Evolutionary conservation across 2,113 vertebrate genomes (phyloP).

Genomic region (Engystomops pustulosus): DNA sequence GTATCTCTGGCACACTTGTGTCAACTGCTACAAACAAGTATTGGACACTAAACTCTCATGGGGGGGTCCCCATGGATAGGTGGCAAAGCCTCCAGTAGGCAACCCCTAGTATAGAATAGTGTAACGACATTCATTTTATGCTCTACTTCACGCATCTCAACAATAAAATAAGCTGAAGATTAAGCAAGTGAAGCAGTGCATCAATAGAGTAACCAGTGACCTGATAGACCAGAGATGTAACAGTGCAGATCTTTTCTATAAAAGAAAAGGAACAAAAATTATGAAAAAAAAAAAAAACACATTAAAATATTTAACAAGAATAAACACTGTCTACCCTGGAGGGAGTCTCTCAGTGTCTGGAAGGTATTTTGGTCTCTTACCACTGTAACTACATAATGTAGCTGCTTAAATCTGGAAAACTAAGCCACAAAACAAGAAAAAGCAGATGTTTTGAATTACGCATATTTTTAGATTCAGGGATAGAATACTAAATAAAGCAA

Average conservation of each 20-base stretch:
- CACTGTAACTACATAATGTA: slow-evolving; percentile 69
- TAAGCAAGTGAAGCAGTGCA: too few species aligned
- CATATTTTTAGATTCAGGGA: slow-evolving; percentile 70
- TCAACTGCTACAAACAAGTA: too few species aligned
- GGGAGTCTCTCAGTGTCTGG: slow-evolving; percentile 2
- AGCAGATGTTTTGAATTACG: slow-evolving; percentile 68
- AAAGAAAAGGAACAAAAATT: not conserved
- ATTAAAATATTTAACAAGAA: not conserved
- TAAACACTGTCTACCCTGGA: slow-evolving; percentile 21
- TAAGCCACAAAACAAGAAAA: slow-evolving; percentile 69
- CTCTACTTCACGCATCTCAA: too few species aligned
- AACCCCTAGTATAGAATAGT: too few species aligned
- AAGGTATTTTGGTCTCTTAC: slow-evolving; percentile 38
- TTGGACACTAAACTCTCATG: too few species aligned
- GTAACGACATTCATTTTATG: too few species aligned
- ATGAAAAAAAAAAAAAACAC: not conserved
- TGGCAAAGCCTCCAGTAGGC: too few species aligned
- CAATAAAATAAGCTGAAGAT: too few species aligned
- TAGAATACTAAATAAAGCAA: slow-evolving; percentile 66
- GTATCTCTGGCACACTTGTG: too few species aligned
- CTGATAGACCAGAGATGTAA: not conserved
- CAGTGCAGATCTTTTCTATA: not conserved
- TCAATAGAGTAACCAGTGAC: too few species aligned
- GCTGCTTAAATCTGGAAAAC: slow-evolving; percentile 61
- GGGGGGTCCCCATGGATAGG: too few species aligned